Base-by-base conservation (phyloP, 2,113 vertebrate species). In the Tetraodon nigroviridis region DNA sequence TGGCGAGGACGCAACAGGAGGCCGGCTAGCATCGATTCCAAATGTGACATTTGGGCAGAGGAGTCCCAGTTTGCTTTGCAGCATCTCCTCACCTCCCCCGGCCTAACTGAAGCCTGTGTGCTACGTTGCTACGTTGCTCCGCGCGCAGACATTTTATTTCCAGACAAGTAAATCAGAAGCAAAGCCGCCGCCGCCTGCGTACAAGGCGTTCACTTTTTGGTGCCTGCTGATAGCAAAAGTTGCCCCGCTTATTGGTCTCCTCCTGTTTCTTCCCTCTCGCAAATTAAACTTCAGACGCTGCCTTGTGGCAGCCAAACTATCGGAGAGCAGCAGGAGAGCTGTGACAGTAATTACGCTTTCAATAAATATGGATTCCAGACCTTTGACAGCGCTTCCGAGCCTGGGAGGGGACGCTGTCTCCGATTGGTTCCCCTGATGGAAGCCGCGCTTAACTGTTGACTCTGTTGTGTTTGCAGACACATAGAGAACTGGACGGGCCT, bases 401-500 rank as follows among this genome's bases (percentile, higher is more conserved):
- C 76, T 73, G 75, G 64, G 48, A 65, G 63, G 59, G 29, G 51
- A 37, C 32, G 32, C 2, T 37, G 32, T 7, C 32, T 37, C 12
- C 12, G 32, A 37, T 37, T 37, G 2, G 19, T 55, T 75, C 78
- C 50, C 15, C 5, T 46, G 55, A 71, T 71, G 58, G 73, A 48
- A 16, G 21, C 6, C 42, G 20, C 78, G 64, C 82, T 80, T 76
- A 71, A 66, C 51, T 5, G 37, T 73, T 73, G 46, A 78, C 51
- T 84, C 37, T 81, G 27, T 76, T 57, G 69, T 82, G 16, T 46
- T 46, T 81, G 10, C 91, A 99, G 97, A 96, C 93, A 97, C 89
- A 94, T 98, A 88, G 96, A 98, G 87, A 97, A 96, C 89, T 98
- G 96, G 97, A 94, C 91, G 22, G 93, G 93, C 57, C 81, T 99